These are phyloP conservation scores for Epinotia bilunana DNA, from an alignment of 2,888 invertebrate species.

Conservation along the genomic window DNA sequence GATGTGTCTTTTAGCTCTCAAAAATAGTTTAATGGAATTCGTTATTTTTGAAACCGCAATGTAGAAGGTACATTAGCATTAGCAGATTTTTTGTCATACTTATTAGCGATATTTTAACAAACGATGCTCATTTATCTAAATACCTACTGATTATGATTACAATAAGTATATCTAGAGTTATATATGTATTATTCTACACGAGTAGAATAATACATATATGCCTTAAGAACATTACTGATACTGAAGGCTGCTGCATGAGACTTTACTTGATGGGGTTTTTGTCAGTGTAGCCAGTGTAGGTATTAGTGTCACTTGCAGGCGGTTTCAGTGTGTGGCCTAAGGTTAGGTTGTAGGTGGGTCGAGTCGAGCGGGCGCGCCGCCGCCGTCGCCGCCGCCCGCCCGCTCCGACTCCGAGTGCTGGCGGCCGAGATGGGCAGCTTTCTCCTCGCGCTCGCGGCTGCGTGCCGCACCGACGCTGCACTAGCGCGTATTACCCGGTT, in stretches of 20 bases:
- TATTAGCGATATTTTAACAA: too few species aligned
- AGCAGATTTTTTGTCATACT: too few species aligned
- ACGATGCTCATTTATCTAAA: too few species aligned
- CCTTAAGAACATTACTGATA: neutral
- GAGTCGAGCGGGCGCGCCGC: conserved; percentile 48
- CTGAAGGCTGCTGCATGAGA: neutral
- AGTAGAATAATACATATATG: too few species aligned
- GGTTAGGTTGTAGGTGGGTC: neutral
- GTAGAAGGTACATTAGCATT: neutral
- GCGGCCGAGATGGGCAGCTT: conserved; percentile 54
- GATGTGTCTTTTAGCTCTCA: conserved; percentile 50
- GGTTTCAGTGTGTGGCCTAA: neutral
- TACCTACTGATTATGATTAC: too few species aligned
- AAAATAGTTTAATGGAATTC: conserved; percentile 19
- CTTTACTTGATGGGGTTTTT: neutral
- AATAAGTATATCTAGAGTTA: too few species aligned
- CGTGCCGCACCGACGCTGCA: conserved; percentile 6
- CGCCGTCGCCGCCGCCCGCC: too few species aligned
- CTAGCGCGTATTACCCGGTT: neutral
- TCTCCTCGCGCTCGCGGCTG: conserved; percentile 47
- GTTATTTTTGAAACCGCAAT: conserved; percentile 5
- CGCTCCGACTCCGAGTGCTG: neutral
- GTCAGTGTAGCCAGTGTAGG: neutral
- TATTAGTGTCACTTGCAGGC: neutral
- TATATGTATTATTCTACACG: too few species aligned